phyloP scores from a whole-genome alignment of 1,140 invertebrate genomes.

The Zophobas atratus region DNA sequence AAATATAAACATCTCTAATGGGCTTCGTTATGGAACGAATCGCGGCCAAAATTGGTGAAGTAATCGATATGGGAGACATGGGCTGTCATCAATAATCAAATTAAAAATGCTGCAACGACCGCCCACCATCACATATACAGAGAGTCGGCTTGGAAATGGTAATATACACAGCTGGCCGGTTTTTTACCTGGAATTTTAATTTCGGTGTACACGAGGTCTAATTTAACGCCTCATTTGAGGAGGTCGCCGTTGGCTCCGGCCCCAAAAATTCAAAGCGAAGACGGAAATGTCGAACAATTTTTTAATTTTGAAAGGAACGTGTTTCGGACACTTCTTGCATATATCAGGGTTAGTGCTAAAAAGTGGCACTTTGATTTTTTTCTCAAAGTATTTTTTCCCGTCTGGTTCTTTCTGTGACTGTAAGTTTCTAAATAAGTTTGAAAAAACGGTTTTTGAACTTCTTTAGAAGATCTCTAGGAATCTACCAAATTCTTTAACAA shows the following conservation, averaged over 20 bases:
- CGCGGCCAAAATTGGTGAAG: constrained; percentile 32
- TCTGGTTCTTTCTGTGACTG: no score
- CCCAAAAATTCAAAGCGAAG: no score
- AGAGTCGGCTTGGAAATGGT: background rate
- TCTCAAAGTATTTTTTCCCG: no score
- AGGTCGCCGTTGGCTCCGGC: constrained; percentile 11
- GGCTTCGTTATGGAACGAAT: constrained; percentile 40
- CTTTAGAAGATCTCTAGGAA: no score
- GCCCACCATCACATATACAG: constrained; percentile 50
- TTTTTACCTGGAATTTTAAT: constrained; percentile 62
- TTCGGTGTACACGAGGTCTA: constrained; percentile 58
- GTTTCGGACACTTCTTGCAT: no score
- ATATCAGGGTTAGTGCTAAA: no score
- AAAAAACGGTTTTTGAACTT: no score
- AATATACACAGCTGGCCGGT: constrained; percentile 35
- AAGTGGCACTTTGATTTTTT: no score
- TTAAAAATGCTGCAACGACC: constrained; percentile 58
- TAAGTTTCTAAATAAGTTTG: no score
- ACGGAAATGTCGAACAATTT: no score
- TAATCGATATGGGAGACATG: constrained; percentile 50
- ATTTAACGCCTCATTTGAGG: constrained; percentile 59
- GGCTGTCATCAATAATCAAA: constrained; percentile 61
- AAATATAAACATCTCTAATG: constrained; percentile 46
- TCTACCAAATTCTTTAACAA: no score
- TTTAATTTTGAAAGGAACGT: no score